These are phyloP conservation scores for Siniperca chuatsi DNA, from an alignment of 2,113 vertebrate species.

Conservation along the genomic window DNA sequence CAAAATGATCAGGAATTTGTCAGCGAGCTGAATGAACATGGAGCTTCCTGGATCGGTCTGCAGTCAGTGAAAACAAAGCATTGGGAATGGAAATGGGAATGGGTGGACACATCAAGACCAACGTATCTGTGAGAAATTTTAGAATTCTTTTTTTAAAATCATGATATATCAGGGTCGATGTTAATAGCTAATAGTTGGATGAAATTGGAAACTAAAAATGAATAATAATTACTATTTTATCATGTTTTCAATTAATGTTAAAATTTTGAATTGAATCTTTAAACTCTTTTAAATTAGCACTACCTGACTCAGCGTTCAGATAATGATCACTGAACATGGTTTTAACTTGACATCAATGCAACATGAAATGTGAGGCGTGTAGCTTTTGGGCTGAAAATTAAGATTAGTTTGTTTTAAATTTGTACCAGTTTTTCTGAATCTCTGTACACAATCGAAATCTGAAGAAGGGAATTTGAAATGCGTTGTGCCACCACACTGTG, in stretches of 20 bases:
- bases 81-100: accelerated
- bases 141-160: neutral
- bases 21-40: accelerated
- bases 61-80: accelerated
- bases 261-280: neutral
- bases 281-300: neutral
- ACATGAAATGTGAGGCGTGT: neutral
- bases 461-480: neutral
- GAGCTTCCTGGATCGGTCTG: slow-evolving; percentile 53
- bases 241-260: neutral
- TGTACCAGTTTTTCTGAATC: neutral
- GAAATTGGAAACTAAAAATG: neutral
- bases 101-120: neutral
- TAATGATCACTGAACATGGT: neutral
- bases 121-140: accelerated
- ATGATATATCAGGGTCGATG: neutral
- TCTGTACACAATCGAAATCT: neutral
- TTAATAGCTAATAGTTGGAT: neutral
- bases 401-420: no score
- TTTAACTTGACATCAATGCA: neutral
- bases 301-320: no score
- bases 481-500: no score
- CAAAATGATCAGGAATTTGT: neutral
- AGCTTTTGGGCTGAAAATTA: neutral
- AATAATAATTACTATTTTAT: neutral